A percentile compares a stretch with the other conserved stretches of the same genome.
phyloP scores from a whole-genome alignment of 2,888 invertebrate genomes.

The Cataglyphis altisquamis region DNA sequence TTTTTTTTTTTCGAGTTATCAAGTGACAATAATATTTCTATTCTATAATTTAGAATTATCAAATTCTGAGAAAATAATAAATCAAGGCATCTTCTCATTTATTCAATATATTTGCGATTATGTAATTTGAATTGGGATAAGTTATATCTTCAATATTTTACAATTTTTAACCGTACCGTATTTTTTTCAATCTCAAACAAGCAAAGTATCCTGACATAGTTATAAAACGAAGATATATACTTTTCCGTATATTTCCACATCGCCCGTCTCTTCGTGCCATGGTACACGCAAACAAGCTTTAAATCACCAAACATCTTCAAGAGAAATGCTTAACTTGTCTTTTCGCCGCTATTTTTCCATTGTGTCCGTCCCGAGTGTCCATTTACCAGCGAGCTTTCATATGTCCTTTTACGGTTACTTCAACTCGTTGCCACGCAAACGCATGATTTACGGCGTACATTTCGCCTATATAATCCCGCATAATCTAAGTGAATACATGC shows the following conservation, averaged over 20 bases:
- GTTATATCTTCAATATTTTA: background rate
- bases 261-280: background rate
- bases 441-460: conserved; percentile 36
- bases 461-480: conserved; percentile 44
- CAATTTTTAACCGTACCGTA: background rate
- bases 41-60: background rate
- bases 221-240: background rate
- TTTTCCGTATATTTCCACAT: background rate
- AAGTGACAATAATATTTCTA: background rate
- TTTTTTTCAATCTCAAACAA: background rate
- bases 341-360: conserved; percentile 24
- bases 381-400: conserved; percentile 26
- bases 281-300: background rate
- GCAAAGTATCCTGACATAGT: background rate
- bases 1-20: background rate
- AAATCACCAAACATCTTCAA: conserved; percentile 10
- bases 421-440: conserved; percentile 35
- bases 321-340: background rate
- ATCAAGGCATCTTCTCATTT: background rate
- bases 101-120: background rate
- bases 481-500: conserved; percentile 35
- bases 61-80: background rate
- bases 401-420: conserved; percentile 46
- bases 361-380: conserved; percentile 30
- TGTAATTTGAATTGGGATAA: background rate